Evolutionary conservation across 2,797 vertebrate species (phyloP).

Genomic region (Nasua narica): DNA sequence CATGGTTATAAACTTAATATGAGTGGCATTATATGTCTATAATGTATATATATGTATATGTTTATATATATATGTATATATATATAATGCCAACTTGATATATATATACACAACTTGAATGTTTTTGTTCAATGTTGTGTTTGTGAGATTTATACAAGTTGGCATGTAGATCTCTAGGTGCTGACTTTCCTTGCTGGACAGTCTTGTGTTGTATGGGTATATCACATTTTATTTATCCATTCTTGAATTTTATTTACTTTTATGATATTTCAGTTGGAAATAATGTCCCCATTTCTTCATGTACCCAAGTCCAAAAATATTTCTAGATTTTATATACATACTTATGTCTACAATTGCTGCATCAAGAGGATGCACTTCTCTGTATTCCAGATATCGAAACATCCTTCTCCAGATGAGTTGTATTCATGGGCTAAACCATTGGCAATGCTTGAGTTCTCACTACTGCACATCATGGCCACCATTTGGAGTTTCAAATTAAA

Average conservation of each 20-base stretch:
- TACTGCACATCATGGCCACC: background rate
- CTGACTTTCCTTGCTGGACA: background rate
- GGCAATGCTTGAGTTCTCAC: background rate
- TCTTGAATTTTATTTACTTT: background rate
- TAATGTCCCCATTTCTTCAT: background rate
- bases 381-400: background rate
- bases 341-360: background rate
- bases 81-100: too few species aligned
- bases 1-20: background rate
- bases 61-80: background rate
- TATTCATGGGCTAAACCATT: background rate
- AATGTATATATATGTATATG: background rate
- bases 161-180: background rate
- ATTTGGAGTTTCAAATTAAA: background rate
- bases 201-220: background rate
- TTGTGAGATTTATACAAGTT: background rate
- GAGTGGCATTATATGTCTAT: background rate
- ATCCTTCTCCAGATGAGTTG: background rate
- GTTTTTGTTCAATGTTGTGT: background rate
- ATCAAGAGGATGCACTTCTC: background rate
- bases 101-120: background rate
- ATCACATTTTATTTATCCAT: background rate
- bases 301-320: background rate
- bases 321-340: background rate
- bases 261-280: background rate